phyloP scores from a whole-genome alignment of 2,113 vertebrate genomes.

The Callipepla squamata region DNA sequence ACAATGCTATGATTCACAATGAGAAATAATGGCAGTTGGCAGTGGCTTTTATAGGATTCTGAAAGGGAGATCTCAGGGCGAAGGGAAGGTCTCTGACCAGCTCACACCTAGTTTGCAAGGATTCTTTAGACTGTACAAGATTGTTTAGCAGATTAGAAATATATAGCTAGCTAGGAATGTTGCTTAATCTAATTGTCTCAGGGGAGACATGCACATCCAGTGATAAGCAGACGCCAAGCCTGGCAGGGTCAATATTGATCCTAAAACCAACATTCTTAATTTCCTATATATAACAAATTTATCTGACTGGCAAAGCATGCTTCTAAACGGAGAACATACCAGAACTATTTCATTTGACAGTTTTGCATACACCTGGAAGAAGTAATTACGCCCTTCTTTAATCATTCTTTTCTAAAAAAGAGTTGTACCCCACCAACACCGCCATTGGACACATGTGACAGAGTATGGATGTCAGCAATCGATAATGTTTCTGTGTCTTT shows the following conservation, averaged over 20 bases:
- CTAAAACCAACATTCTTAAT: background rate
- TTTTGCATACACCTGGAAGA: background rate
- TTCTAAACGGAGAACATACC: background rate
- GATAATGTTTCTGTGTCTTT: background rate
- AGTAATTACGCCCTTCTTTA: background rate
- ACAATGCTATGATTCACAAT: background rate
- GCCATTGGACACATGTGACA: background rate
- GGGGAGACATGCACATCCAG: background rate
- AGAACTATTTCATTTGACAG: background rate
- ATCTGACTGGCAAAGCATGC: background rate
- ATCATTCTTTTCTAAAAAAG: background rate
- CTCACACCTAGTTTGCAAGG: background rate
- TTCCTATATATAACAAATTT: background rate
- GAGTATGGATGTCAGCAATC: background rate
- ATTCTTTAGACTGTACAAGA: background rate
- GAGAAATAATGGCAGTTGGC: background rate
- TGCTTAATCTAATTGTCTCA: background rate
- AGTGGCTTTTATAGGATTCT: background rate
- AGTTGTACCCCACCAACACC: background rate
- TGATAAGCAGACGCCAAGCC: background rate
- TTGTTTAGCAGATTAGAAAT: background rate
- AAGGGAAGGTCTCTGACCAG: background rate
- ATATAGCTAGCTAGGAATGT: background rate
- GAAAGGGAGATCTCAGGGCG: background rate
- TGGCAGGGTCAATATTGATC: background rate